Evolutionary conservation across 1,140 invertebrate species (phyloP), one percentile per base, ranked within the genome.

Genomic region (Anastrepha ludens): DNA sequence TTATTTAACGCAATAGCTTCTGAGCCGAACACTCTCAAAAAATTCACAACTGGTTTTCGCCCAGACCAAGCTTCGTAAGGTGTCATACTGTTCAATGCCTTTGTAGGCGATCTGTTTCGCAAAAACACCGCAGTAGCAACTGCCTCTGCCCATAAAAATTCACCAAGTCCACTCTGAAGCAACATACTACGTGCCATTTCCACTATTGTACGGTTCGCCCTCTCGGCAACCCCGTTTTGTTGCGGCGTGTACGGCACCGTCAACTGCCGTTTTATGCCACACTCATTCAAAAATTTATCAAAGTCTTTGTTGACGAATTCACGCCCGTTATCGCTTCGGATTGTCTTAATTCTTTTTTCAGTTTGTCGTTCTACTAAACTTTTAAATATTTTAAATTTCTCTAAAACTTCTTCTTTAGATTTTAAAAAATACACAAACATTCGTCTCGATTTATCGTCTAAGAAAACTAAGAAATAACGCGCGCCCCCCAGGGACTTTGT

Each of bases 101-200:
- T 86, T 60, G 55, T 86, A 11, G 85, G 55, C 9, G 17, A 55
- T 59, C 85, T 86, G 64, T 90, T 89, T 41, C 85, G n/a, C n/a
- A n/a, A n/a, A n/a, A n/a, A n/a, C 9, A 90, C 90, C 4, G 94
- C 93, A 9, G 92, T 93, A 13, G 90, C 88, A 1, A 92, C 86
- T 5, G 94, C 93, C 89, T 94, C 94, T 8, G 92, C 94, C 94
- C 94, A 95, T 89, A 91, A 94, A 44, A 70, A 87, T 41, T 92
- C 91, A 9, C 85, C 47, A 60, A 94, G 86, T 3, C 90, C 88
- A 78, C 91, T 89, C 81, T 93, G 92, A 9, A 90, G 65, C 41
- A 94, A 85, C 91, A 94, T 91, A 44, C 88, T 87, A 41, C 89
- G 50, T 3, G 89, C 88, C 85, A 87, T 88, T 87, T 90, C 90